phyloP scores from a whole-genome alignment of 2,113 vertebrate genomes.

The Marmota flaviventris region DNA sequence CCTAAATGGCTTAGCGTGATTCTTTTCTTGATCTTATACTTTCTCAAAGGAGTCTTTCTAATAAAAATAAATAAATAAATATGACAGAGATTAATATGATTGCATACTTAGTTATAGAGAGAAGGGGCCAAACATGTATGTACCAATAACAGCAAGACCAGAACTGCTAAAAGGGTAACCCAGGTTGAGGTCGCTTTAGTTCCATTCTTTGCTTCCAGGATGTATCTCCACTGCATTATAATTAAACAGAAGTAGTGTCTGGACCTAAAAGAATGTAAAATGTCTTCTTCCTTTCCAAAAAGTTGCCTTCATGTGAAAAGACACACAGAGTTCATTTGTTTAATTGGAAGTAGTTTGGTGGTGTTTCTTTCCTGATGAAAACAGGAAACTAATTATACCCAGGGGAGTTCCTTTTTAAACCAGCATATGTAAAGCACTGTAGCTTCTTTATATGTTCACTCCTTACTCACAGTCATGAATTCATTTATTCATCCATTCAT shows the following conservation, averaged over 20 bases:
- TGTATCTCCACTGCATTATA: neutral
- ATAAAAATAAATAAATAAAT: neutral
- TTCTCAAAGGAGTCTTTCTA: neutral
- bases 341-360: neutral
- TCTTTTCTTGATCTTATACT: neutral
- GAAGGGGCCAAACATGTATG: neutral
- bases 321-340: neutral
- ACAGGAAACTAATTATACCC: neutral
- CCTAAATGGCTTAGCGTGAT: neutral
- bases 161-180: neutral
- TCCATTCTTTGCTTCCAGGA: neutral
- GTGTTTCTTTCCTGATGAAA: conserved; percentile 36
- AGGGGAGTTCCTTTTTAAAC: conserved; percentile 41
- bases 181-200: neutral
- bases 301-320: neutral
- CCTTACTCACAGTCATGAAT: neutral
- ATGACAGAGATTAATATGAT: no score
- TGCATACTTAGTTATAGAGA: conserved; percentile 3
- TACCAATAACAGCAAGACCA: neutral
- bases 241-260: conserved; percentile 6
- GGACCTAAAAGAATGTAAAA: neutral
- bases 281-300: conserved; percentile 24
- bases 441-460: conserved; percentile 34
- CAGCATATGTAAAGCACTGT: neutral
- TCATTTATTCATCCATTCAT: neutral